Evolutionary conservation across 2,797 vertebrate species (phyloP), one percentile per base, ranked within the genome.

Genomic region (Coccyzus lansbergi): DNA sequence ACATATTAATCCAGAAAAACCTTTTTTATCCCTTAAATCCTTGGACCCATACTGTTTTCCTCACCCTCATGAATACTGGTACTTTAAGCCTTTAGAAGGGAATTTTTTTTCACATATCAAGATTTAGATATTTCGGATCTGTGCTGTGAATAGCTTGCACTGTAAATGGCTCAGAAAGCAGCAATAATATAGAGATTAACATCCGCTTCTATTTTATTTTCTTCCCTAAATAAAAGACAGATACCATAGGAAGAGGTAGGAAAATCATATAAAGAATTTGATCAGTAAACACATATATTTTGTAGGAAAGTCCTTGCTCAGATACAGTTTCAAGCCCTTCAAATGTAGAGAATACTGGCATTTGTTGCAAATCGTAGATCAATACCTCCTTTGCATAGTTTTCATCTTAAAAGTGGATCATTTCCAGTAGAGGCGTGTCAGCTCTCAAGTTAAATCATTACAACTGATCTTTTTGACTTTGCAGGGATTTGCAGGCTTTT

Each of bases 381-480:
- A 51, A 24, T 85, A 88, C 51, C 15, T 29, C 18, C 87, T 94
- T 36, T 64, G 15, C 29, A 21, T 46, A 29, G 48, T 84, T 86
- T 92, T 74, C 8, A 36, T 42, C n/a, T 62, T 72, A 40, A 53
- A 76, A 69, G 33, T 33, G 53, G 33, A 71, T 60, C 1, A 19
- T 85, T 85, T 94, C 58, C 68, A 71, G 16, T 9, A 52, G n/a
- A 82, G 22, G 31, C 49, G 58, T 56, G 19, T 88, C 60, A 90
- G 34, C 6, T 93, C 34, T 87, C 53, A 80, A 46, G 58, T 80
- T 55, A 71, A 95, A 83, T 77, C 7, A 11, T 49, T 64, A 19
- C 15, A 78, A 65, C 29, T 44, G 48, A 38, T 92, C 58, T 87
- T 91, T 60, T 49, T 89, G 72, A 85, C 55, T 92, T 94, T 72